Evolutionary conservation across 2,113 vertebrate species (phyloP), one percentile per base, ranked within the genome.

Genomic region (Lycocorax pyrrhopterus): DNA sequence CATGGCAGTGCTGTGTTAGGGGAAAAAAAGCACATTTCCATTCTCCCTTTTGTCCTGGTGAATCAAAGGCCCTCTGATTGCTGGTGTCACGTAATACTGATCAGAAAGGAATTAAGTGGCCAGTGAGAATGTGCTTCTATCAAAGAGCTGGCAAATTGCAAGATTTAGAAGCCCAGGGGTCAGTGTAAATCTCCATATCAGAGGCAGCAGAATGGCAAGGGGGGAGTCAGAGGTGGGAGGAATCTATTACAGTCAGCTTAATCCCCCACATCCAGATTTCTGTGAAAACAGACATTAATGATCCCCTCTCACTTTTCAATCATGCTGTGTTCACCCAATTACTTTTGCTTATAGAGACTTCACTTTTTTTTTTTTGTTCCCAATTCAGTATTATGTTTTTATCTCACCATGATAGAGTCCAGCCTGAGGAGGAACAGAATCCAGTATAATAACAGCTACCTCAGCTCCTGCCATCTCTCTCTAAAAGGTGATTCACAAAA

Each of bases 131-230:
- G 94, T 82, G 82, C 78, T 95, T 93, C 94, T 97, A 95, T 97
- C 96, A 96, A 96, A 96, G 96, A 90, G 56, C 89, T 87, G 92
- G 96, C 73, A 97, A 97, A 97, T 84, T 97, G 83, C 94, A 94
- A 97, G 94, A 94, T 87, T 93, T 96, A 95, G 96, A 95, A 97
- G 96, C 96, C 87, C 84, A 96, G 85, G 94, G 96, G 97, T 98
- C 97, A 97, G 66, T 53, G 81, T 82, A 97, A 97, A 98, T 98
- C 97, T 97, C 96, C 96, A 90, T 97, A 96, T 97, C 94, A 96
- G 84, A 97, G 78, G 94, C 67, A 96, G 90, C 73, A 95, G 87
- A 91, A 94, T 73, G 85, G 72, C 89, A 92, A 79, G 41, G 32
- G 56, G 85, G 56, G 47, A 53, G 82, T 62, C 3, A 67, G 29